Percentiles rank a stretch among this genome's conserved stretches.
Conservation (phyloP, 2,888 invertebrate species). For the Criorhina ranunculi region DNA sequence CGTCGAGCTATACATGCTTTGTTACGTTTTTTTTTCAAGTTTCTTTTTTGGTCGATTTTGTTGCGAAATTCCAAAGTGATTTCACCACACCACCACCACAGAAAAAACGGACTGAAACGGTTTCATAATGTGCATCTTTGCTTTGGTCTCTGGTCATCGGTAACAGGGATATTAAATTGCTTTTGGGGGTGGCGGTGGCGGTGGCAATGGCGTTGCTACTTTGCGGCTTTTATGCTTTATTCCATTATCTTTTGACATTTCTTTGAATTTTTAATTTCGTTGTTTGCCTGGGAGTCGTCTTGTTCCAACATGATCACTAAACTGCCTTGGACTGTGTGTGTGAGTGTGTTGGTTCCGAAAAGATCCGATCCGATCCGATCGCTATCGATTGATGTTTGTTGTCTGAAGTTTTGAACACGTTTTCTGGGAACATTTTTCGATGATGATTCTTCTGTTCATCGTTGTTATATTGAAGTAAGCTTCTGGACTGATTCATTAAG, state of each 20-base stretch:
- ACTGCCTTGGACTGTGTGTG: background rate
- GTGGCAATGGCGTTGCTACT: slow-evolving; percentile 59
- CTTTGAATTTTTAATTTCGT: slow-evolving; percentile 75
- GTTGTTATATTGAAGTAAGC: slow-evolving; percentile 30
- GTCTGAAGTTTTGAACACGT: slow-evolving; percentile 21
- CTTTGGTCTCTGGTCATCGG: slow-evolving; percentile 15
- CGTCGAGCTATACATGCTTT: slow-evolving; percentile 27
- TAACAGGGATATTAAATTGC: slow-evolving; percentile 52
- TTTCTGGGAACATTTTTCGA: slow-evolving; percentile 49
- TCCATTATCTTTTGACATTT: slow-evolving; percentile 76
- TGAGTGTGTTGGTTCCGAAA: slow-evolving; percentile 15
- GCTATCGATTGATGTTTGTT: slow-evolving; percentile 76
- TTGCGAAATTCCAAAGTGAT: slow-evolving; percentile 58
- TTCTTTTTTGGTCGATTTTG: slow-evolving; percentile 48
- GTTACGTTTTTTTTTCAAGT: slow-evolving; percentile 2
- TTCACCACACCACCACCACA: slow-evolving; percentile 22
- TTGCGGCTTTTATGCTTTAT: slow-evolving; percentile 77
- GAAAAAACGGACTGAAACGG: slow-evolving; percentile 20
- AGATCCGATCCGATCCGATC: slow-evolving; percentile 15
- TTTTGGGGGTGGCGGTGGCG: slow-evolving; percentile 52
- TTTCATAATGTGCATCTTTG: slow-evolving; percentile 45
- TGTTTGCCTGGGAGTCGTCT: slow-evolving; percentile 72
- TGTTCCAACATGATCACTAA: slow-evolving; percentile 67
- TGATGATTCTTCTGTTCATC: slow-evolving; percentile 4
- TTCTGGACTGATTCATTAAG: slow-evolving; percentile 44